These are phyloP conservation scores for Chesias legatella DNA, from an alignment of 2,888 invertebrate genomes.

Conservation along the genomic window DNA sequence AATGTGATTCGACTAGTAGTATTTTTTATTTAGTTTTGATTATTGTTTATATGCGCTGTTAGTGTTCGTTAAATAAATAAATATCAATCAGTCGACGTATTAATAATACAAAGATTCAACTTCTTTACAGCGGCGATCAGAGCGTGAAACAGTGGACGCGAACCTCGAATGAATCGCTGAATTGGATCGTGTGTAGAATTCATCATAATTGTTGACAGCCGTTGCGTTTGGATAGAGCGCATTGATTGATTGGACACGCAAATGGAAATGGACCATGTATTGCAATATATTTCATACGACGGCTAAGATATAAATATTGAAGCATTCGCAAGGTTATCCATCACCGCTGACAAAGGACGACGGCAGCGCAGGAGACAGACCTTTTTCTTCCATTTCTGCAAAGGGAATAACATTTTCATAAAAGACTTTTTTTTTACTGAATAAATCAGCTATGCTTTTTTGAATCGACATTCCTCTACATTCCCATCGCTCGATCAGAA, in stretches of 20 bases:
- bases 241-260: constrained; percentile 50
- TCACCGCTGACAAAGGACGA: constrained; percentile 26
- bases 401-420: constrained; percentile 6
- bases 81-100: too few species aligned
- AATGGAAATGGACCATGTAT: constrained; percentile 37
- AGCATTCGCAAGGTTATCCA: constrained; percentile 38
- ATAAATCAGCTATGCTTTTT: constrained; percentile 12
- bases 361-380: constrained; percentile 14
- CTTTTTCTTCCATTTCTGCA: constrained; percentile 10
- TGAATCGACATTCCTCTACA: constrained; percentile 17
- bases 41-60: too few species aligned
- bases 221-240: constrained; percentile 43
- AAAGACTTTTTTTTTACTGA: constrained; percentile 7
- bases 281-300: constrained; percentile 31
- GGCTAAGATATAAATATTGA: constrained; percentile 24
- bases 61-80: too few species aligned
- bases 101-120: too few species aligned
- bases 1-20: too few species aligned
- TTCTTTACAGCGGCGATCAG: too few species aligned
- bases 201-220: constrained; percentile 54
- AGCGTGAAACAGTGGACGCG: too few species aligned
- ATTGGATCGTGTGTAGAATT: constrained; percentile 49
- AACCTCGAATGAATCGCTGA: constrained; percentile 14
- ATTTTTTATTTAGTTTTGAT: too few species aligned
- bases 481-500: constrained; percentile 19